Percentiles rank a stretch among this genome's conserved stretches.
These are phyloP conservation scores for Timandra comae DNA, from an alignment of 2,888 invertebrate genomes.

Conservation along the genomic window DNA sequence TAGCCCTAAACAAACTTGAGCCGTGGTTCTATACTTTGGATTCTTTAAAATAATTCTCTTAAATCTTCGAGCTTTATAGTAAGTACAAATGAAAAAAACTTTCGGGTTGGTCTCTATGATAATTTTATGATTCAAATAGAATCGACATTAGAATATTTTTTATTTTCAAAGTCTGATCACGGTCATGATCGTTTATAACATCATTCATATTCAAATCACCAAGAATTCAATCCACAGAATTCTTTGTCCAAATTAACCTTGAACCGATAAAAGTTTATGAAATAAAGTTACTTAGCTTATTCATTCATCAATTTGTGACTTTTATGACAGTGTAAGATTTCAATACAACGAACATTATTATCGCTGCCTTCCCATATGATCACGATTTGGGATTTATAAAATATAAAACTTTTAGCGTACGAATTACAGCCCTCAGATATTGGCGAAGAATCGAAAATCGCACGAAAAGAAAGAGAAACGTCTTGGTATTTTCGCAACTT, in stretches of 20 bases:
- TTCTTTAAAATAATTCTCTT: too few relatives aligned
- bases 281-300: conserved; percentile 48
- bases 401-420: conserved; percentile 29
- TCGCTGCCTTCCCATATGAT: conserved; percentile 59
- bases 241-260: conserved; percentile 16
- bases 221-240: conserved; percentile 1
- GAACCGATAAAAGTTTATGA: conserved; percentile 41
- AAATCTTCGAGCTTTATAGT: too few relatives aligned
- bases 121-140: too few relatives aligned
- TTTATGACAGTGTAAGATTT: conserved; percentile 66
- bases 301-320: conserved; percentile 55
- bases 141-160: too few relatives aligned
- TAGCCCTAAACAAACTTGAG: too few relatives aligned
- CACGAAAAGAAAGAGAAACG: conserved; percentile 27
- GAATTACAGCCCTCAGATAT: conserved; percentile 37
- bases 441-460: conserved; percentile 42
- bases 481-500: conserved; percentile 56
- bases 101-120: too few relatives aligned
- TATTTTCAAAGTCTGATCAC: too few relatives aligned
- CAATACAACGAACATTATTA: conserved; percentile 69
- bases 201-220: too few relatives aligned
- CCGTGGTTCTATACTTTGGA: too few relatives aligned
- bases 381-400: conserved; percentile 65
- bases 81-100: too few relatives aligned
- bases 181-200: too few relatives aligned